Evolutionary conservation across 2,797 vertebrate genomes (phyloP), one percentile per base, ranked within the genome.

Genomic region (Scyliorhinus canicula): DNA sequence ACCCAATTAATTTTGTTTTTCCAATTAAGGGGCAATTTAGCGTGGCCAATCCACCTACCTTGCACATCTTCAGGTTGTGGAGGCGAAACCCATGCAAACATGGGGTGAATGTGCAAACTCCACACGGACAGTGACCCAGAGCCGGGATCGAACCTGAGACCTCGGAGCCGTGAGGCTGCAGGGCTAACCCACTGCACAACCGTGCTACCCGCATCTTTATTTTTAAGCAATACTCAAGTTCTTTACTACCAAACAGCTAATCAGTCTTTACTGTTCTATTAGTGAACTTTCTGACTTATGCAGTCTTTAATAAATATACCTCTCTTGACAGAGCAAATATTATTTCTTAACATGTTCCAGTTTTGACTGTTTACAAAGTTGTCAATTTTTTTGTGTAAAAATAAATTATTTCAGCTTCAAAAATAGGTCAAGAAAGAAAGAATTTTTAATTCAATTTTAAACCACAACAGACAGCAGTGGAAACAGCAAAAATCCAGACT

Each of bases 401-500:
- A 60, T 16, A 90, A 90, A 60, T 60, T 90, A 35, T 57, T 86
- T 90, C 7, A 19, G 16, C 14, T 35, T 57, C 14, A 88, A 57
- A 85, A 90, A 90, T 60, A 57, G 52, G 16, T 57, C 86, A 57
- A 55, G 57, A 57, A 55, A 60, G 52, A 82, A 24, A 14, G 19
- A 63, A 57, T 35, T 40, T 8, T 90, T 57, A 57, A 55, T n/a
- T 90, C 86, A 60, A 60, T 90, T 90, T 57, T 90, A 14, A 90
- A 60, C 55, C 55, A 90, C 55, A 90, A n/a, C 57, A 60, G 55
- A 60, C 4, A n/a, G 86, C 14, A 88, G 11, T n/a, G 31, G 52
- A 50, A 88, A 86, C 84, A 86, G n/a, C 50, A 88, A 31, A n/a
- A 90, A 90, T 90, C 55, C 31, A 90, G 55, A 7, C 52, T 82